Evolutionary conservation across 2,888 invertebrate species (phyloP).

Genomic region (Bugulina stolonifera): DNA sequence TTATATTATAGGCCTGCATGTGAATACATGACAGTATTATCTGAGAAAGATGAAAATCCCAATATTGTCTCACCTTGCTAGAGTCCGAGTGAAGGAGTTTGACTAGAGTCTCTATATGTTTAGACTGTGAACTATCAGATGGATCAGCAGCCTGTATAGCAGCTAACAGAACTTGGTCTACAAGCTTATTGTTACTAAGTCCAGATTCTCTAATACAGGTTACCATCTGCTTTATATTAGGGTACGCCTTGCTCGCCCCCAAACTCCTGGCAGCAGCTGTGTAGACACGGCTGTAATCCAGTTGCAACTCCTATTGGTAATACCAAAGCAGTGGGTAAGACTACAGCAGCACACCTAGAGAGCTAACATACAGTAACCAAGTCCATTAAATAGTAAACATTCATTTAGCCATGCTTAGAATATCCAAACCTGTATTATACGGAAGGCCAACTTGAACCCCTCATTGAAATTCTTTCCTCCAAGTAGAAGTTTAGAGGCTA

Average conservation of each 20-base stretch:
- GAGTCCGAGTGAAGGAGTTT: constrained; percentile 44
- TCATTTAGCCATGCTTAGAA: too few species aligned
- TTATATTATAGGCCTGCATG: too few species aligned
- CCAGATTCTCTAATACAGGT: constrained; percentile 37
- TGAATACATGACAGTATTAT: too few species aligned
- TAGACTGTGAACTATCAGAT: constrained; percentile 38
- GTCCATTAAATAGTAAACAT: too few species aligned
- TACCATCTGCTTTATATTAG: constrained; percentile 39
- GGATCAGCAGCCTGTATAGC: constrained; percentile 42
- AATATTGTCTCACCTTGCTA: constrained; percentile 38
- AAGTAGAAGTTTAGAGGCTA: constrained; percentile 37
- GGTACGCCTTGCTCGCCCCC: constrained; percentile 37
- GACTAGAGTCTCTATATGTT: constrained; percentile 45
- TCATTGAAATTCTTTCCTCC: constrained; percentile 43
- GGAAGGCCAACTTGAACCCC: constrained; percentile 45
- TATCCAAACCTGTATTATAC: constrained; percentile 45
- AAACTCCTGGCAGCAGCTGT: constrained; percentile 42
- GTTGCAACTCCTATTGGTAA: constrained; percentile 46
- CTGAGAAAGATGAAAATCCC: too few species aligned
- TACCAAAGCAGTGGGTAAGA: too few species aligned
- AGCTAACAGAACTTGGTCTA: constrained; percentile 49
- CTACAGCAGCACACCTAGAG: too few species aligned
- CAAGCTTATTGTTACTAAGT: constrained; percentile 37
- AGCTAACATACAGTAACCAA: too few species aligned
- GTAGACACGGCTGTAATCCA: constrained; percentile 40